These are phyloP conservation scores for Budorcas taxicolor DNA, from an alignment of 2,113 vertebrate species.

Conservation along the genomic window DNA sequence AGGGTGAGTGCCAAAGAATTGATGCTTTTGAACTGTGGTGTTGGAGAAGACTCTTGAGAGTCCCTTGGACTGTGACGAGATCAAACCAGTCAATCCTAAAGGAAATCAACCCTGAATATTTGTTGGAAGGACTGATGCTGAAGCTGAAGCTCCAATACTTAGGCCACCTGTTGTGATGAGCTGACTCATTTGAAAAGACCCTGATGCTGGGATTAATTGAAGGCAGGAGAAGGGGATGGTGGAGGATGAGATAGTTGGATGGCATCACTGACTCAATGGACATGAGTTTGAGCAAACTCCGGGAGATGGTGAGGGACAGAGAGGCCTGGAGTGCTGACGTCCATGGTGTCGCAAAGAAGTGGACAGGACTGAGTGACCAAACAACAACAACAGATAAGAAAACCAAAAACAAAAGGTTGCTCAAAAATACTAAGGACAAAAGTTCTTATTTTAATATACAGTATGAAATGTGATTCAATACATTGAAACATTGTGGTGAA, in stretches of 20 bases:
- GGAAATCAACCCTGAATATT: neutral
- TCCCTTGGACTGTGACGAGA: neutral
- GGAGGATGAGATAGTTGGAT: neutral
- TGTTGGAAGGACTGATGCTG: neutral
- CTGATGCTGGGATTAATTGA: neutral
- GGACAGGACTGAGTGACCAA: neutral
- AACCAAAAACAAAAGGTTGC: neutral
- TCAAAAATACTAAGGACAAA: neutral
- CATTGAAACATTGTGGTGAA: neutral
- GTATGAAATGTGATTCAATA: neutral
- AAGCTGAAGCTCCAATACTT: neutral
- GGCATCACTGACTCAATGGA: neutral
- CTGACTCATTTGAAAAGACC: neutral
- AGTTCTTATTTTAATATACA: neutral
- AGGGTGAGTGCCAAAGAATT: neutral
- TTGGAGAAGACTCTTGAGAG: neutral
- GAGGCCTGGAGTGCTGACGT: neutral
- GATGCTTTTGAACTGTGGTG: neutral
- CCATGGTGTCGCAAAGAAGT: fast-evolving
- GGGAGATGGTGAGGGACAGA: neutral
- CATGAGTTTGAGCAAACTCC: neutral
- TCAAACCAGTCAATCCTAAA: neutral
- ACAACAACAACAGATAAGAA: neutral
- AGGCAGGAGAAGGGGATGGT: neutral
- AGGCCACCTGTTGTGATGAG: neutral